phyloP scores from a whole-genome alignment of 1,140 invertebrate species.

The Goniozus legneri region DNA sequence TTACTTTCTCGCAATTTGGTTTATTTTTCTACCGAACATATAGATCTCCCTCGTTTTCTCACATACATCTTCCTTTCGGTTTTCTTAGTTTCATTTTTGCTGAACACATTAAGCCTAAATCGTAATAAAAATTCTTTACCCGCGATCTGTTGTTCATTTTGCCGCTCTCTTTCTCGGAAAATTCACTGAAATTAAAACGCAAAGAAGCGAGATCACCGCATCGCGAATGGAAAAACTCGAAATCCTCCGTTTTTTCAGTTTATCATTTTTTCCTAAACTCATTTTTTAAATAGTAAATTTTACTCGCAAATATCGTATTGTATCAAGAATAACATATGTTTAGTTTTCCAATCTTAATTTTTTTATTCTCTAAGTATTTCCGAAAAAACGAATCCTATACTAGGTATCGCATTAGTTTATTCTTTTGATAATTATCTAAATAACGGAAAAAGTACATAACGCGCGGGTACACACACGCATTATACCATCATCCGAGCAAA shows the following conservation, averaged over 20 bases:
- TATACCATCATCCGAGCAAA: conserved; percentile 26
- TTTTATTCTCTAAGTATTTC: conserved; percentile 21
- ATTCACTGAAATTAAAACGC: background rate
- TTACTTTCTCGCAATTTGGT: conserved; percentile 23
- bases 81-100: conserved; percentile 28
- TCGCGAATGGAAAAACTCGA: too few species aligned
- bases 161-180: background rate
- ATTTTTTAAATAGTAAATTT: conserved; percentile 26
- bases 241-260: background rate
- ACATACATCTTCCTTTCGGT: conserved; percentile 14
- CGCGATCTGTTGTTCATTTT: conserved; percentile 14
- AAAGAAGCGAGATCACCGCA: too few species aligned
- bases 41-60: conserved; percentile 9
- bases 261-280: background rate
- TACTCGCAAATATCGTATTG: conserved; percentile 49
- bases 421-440: conserved; percentile 24
- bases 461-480: too few species aligned
- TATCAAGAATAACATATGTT: conserved; percentile 55
- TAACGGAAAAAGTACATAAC: too few species aligned
- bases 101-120: conserved; percentile 43
- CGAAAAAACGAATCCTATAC: too few species aligned
- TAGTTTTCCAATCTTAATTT: too few species aligned
- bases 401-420: too few species aligned
- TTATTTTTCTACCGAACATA: conserved; percentile 25
- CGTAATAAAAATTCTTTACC: conserved; percentile 28